Evolutionary conservation across 2,797 vertebrate genomes (phyloP).

Genomic region (Myotis pilosus): DNA sequence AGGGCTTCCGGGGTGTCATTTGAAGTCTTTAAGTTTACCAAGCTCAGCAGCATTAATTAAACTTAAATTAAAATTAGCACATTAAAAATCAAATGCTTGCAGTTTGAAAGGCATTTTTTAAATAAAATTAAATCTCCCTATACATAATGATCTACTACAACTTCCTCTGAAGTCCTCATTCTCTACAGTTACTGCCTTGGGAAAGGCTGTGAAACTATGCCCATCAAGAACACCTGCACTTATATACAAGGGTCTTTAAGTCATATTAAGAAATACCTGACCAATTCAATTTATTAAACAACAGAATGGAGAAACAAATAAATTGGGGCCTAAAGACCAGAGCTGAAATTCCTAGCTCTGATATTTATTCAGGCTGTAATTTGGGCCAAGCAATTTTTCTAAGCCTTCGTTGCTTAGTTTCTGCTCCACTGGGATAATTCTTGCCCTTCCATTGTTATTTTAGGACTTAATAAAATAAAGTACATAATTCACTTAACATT

Average conservation of each 20-base stretch:
- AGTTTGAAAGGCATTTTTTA: conserved; percentile 54
- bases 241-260: neutral
- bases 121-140: conserved; percentile 52
- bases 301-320: conserved; percentile 16
- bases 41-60: conserved; percentile 64
- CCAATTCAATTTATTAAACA: neutral
- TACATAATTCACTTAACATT: neutral
- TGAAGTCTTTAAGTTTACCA: conserved; percentile 65
- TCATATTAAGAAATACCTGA: neutral
- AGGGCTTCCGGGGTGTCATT: conserved; percentile 53
- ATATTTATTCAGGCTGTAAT: neutral
- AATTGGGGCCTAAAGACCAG: neutral
- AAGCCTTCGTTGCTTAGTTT: neutral
- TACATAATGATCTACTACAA: conserved; percentile 48
- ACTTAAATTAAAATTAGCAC: conserved; percentile 73
- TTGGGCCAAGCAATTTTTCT: neutral
- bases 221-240: conserved; percentile 3
- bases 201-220: conserved; percentile 17
- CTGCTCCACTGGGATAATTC: neutral
- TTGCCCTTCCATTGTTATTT: neutral
- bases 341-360: neutral
- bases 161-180: conserved; percentile 37
- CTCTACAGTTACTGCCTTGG: neutral
- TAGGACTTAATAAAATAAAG: neutral
- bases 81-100: conserved; percentile 74